Conservation (phyloP, 2,113 vertebrate genomes). For the Grus americana region DNA sequence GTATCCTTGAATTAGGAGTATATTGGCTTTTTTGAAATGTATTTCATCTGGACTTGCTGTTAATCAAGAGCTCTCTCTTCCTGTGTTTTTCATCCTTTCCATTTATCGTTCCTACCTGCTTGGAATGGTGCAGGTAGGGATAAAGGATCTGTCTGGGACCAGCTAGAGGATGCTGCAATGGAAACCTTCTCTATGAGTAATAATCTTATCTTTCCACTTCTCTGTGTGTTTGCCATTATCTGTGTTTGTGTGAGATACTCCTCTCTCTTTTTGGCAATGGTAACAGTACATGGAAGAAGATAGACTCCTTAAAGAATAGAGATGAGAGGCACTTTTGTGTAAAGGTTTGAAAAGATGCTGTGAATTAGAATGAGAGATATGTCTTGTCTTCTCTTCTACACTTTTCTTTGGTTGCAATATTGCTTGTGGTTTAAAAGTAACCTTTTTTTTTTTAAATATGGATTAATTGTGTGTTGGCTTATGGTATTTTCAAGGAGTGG, state of each 20-base stretch:
- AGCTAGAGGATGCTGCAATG: slow-evolving; percentile 99
- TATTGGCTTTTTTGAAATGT: background rate
- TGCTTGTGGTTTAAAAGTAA: slow-evolving; percentile 7
- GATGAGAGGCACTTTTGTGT: background rate
- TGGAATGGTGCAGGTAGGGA: slow-evolving; percentile 90
- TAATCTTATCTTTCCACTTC: slow-evolving; percentile 73
- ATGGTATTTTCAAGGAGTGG: background rate
- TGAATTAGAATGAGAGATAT: background rate
- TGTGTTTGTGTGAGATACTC: slow-evolving; percentile 45
- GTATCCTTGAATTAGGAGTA: background rate
- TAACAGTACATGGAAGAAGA: background rate
- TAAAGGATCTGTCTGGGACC: slow-evolving; percentile 99
- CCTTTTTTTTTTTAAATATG: background rate
- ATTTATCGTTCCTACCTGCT: slow-evolving; percentile 71
- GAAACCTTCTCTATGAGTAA: slow-evolving; percentile 99
- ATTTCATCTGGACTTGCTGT: background rate
- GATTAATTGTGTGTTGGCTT: background rate
- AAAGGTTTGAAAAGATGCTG: background rate
- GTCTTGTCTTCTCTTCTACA: background rate
- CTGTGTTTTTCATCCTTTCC: slow-evolving; percentile 70
- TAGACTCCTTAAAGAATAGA: background rate
- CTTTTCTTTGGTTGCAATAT: background rate
- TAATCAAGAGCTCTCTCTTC: slow-evolving; percentile 65
- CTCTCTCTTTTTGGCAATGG: background rate
- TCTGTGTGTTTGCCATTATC: slow-evolving; percentile 43